Percentiles rank a stretch among this genome's conserved stretches.
phyloP scores from a whole-genome alignment of 2,888 invertebrate genomes.

The Spisula subtruncata region DNA sequence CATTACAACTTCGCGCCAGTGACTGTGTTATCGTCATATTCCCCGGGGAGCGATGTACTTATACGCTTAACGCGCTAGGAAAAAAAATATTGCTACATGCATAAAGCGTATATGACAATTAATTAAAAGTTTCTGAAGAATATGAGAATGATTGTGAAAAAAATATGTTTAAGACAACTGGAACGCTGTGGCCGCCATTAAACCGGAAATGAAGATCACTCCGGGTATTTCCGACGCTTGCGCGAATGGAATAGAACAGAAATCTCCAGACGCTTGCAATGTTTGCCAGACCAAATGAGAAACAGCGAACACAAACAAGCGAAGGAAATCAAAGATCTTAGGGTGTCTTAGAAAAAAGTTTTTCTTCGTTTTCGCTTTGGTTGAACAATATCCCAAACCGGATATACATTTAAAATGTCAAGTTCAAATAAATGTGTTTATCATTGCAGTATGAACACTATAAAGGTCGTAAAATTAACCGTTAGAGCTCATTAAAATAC shows the following conservation, averaged over 20 bases:
- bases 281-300: background rate
- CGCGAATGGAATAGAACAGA: background rate
- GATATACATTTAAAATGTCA: conserved; percentile 12
- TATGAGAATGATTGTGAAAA: background rate
- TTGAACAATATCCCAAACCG: background rate
- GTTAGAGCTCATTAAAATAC: conserved; percentile 35
- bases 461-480: background rate
- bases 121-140: background rate
- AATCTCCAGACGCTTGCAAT: background rate
- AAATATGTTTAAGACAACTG: background rate
- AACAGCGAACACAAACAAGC: background rate
- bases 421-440: background rate
- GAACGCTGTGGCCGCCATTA: background rate
- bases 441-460: background rate
- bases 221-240: background rate
- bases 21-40: background rate
- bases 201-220: background rate
- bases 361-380: background rate
- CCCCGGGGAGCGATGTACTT: background rate
- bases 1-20: background rate
- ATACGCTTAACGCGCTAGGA: background rate
- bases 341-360: background rate
- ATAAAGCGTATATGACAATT: background rate
- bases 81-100: background rate
- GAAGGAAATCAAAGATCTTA: background rate